Evolutionary conservation across 2,888 invertebrate species (phyloP).

Genomic region (Brachyptera risi): DNA sequence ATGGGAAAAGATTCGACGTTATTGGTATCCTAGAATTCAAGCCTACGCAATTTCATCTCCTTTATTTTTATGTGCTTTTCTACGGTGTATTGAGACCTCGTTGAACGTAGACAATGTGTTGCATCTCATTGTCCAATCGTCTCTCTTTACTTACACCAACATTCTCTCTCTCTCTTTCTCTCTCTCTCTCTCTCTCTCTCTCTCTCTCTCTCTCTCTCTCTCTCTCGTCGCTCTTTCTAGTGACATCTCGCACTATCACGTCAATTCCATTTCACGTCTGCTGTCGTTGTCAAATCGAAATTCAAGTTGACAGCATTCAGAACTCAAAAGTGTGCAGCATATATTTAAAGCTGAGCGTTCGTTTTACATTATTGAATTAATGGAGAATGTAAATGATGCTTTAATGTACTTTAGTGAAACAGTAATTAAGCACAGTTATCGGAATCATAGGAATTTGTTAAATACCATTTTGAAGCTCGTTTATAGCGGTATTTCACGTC

Average conservation of each 20-base stretch:
- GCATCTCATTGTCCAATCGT: conserved; percentile 6
- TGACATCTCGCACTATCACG: not conserved
- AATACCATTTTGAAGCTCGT: not conserved
- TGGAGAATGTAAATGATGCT: not conserved
- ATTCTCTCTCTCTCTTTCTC: not conserved
- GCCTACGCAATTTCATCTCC: not conserved
- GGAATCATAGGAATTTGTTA: conserved; percentile 1
- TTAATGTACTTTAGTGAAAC: not conserved
- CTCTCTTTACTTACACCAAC: not conserved
- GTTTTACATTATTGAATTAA: not conserved
- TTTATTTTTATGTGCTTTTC: conserved; percentile 2
- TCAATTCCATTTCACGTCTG: not conserved
- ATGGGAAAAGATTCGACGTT: conserved; percentile 14
- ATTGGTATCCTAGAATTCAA: conserved; percentile 12
- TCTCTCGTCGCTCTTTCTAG: not conserved
- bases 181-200: too few relatives aligned
- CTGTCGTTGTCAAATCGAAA: not conserved
- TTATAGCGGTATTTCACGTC: not conserved
- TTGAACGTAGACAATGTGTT: not conserved
- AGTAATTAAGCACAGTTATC: not conserved
- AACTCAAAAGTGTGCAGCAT: not conserved
- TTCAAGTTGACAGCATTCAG: not conserved
- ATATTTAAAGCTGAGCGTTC: not conserved
- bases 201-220: too few relatives aligned
- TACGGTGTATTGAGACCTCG: not conserved